Base-by-base conservation (phyloP, 2,797 vertebrate species). In the Momotus momota region DNA sequence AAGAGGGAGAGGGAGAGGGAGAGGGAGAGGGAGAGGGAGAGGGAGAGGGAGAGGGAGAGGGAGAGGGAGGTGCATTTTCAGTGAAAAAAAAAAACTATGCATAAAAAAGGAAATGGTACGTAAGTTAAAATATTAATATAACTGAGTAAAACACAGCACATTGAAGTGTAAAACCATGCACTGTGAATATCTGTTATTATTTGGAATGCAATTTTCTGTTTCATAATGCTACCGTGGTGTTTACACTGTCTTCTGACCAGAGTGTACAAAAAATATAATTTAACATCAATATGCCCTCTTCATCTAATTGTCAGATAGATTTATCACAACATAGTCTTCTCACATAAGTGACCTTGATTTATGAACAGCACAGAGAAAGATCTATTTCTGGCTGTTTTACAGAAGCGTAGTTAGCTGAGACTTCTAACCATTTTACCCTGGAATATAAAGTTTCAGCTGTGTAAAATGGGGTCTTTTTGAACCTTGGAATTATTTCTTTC, bases 71-170 rank as follows among this genome's bases (percentile, higher is more conserved):
- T 80, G 40, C 21, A 60, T 85, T 93, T 88, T 87, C 52, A 82
- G 49, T 4, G 66, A 69, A 82, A 95, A 82, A 79, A 87, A 51
- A 16, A 26, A 2, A 45, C 46, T 61, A 81, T 11, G 61, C 35
- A 69, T 86, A 90, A 95, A 81, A 49, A 89, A 95, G 35, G 25
- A 92, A 94, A 96, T 52, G 38, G 86, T 86, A 90, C 70, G 52
- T 96, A 93, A 97, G 81, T 97, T 91, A 92, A 97, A 94, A 94
- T 94, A 96, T 89, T 94, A 97, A 94, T 43, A 80, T 7, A 38
- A 61, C 46, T 90, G 83, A 93, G 78, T 31, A 81, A 95, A 96
- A 79, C 15, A 52, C 18, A 74, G 71, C 25, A 64, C 49, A 92
- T 81, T 91, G 41, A 96, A 31, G 55, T 72, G 19, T 65, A 94